A percentile compares a stretch with the other conserved stretches of the same genome.
These are phyloP conservation scores for Furcifer pardalis DNA, from an alignment of 2,797 vertebrate genomes.

Conservation along the genomic window DNA sequence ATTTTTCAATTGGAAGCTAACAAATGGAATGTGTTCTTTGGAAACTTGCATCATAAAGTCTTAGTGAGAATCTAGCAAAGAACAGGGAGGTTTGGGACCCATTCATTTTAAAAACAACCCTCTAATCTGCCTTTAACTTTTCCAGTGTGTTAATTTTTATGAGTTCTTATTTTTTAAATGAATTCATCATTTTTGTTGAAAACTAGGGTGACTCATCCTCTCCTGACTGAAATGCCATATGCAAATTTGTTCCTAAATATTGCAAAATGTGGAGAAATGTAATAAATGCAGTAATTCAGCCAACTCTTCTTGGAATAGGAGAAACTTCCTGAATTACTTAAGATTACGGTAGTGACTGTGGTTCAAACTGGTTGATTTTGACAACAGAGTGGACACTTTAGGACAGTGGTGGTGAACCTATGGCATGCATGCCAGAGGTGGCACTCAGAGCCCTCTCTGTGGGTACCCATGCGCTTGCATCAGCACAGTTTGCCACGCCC, in stretches of 20 bases:
- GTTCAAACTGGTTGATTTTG: neutral
- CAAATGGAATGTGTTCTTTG: neutral
- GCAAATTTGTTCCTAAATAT: conserved; percentile 38
- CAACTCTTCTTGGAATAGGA: conserved; percentile 1
- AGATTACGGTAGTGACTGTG: neutral
- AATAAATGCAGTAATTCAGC: neutral
- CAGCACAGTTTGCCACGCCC: too few species aligned
- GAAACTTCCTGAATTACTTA: neutral
- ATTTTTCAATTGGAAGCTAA: conserved; percentile 28
- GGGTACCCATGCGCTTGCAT: too few species aligned
- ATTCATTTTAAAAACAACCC: conserved; percentile 34
- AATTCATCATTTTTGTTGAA: conserved; percentile 33
- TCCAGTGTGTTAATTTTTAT: conserved; percentile 43
- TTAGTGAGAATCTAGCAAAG: conserved; percentile 3
- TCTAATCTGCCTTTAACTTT: conserved; percentile 32
- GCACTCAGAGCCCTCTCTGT: too few species aligned
- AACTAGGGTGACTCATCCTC: conserved; percentile 31
- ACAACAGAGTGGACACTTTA: neutral
- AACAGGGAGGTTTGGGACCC: conserved; percentile 15
- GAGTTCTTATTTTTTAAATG: conserved; percentile 38
- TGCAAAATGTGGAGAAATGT: conserved; percentile 27
- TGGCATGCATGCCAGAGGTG: too few species aligned
- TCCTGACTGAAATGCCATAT: conserved; percentile 37
- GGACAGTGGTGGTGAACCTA: too few species aligned
- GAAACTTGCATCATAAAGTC: conserved; percentile 23